These are phyloP conservation scores for Rhinolophus ferrumequinum DNA, from an alignment of 2,113 vertebrate species.

Conservation along the genomic window DNA sequence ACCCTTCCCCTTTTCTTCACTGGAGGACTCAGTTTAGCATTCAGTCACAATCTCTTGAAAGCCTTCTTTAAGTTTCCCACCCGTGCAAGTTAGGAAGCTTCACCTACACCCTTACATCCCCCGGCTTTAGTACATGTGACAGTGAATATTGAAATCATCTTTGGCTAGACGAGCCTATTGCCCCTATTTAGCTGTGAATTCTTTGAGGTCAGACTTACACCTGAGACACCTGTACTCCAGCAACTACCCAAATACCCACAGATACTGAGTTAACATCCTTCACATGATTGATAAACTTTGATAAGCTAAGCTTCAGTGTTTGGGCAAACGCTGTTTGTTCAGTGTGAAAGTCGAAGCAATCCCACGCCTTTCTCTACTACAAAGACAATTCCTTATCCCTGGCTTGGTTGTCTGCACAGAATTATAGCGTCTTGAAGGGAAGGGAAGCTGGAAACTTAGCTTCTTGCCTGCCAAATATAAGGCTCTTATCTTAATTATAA, in stretches of 20 bases:
- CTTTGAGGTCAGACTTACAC: not conserved
- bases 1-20: not conserved
- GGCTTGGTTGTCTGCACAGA: not conserved
- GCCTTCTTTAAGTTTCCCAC: not conserved
- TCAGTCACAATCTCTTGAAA: not conserved
- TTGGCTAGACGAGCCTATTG: not conserved
- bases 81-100: not conserved
- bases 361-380: not conserved
- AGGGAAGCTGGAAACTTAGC: not conserved
- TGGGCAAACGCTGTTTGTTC: not conserved
- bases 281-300: not conserved
- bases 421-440: not conserved
- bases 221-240: not conserved
- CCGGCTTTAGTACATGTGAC: not conserved
- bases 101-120: fast-evolving
- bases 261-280: not conserved
- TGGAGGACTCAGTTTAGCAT: not conserved
- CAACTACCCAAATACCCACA: not conserved
- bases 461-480: not conserved
- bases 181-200: not conserved
- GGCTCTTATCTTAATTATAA: not conserved
- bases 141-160: not conserved
- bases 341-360: not conserved
- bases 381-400: not conserved
- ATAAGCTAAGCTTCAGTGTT: not conserved